phyloP scores from a whole-genome alignment of 2,113 vertebrate species.

The Zapus hudsonius region DNA sequence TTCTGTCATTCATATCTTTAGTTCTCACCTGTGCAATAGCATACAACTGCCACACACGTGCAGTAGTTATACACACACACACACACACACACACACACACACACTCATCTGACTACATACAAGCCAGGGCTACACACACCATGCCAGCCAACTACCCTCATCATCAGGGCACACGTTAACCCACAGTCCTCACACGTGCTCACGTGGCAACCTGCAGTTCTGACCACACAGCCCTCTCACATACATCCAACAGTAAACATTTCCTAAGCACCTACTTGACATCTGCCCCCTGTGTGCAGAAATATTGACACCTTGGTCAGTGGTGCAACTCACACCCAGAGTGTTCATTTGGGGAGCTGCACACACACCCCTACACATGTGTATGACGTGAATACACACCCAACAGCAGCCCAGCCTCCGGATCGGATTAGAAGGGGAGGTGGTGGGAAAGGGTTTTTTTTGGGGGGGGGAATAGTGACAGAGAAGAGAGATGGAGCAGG shows the following conservation, averaged over 20 bases:
- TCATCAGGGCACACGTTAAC: slow-evolving; percentile 41
- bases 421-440: slow-evolving; percentile 1
- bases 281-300: neutral
- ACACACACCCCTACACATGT: neutral
- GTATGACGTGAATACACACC: slow-evolving; percentile 1
- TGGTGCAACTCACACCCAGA: neutral
- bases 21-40: slow-evolving; percentile 22
- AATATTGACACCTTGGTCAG: neutral
- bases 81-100: neutral
- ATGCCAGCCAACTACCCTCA: neutral
- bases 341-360: neutral
- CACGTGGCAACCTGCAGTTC: slow-evolving; percentile 49
- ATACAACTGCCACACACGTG: neutral
- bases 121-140: neutral
- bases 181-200: slow-evolving; percentile 50
- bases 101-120: neutral
- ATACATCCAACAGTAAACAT: slow-evolving; percentile 36
- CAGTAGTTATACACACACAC: neutral
- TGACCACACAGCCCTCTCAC: slow-evolving; percentile 40
- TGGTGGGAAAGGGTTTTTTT: neutral
- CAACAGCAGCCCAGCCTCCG: neutral
- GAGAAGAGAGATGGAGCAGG: neutral
- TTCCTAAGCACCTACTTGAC: neutral
- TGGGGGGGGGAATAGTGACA: neutral
- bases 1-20: neutral